phyloP scores from a whole-genome alignment of 35 echinoderm and acorn worm species.

The Lytechinus pictus region DNA sequence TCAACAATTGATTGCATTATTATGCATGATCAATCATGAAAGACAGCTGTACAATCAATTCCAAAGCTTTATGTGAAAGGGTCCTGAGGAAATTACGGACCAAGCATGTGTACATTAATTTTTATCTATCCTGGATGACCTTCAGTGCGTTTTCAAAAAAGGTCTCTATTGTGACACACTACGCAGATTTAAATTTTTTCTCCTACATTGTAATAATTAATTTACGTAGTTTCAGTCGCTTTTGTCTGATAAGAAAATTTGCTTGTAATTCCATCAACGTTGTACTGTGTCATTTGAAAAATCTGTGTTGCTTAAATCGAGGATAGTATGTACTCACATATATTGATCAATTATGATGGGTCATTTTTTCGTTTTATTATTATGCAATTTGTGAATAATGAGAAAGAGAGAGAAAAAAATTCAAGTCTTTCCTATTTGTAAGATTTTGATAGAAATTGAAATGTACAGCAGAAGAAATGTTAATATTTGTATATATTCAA shows the following conservation, averaged over 20 bases:
- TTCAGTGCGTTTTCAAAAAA: too few relatives aligned
- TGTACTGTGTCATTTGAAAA: not conserved
- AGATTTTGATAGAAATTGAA: conserved; percentile 23
- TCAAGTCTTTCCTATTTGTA: conserved; percentile 54
- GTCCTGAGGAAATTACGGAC: too few relatives aligned
- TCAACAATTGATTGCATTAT: too few relatives aligned
- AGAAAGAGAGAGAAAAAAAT: not conserved
- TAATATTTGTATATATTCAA: conserved; percentile 46
- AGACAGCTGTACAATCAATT: too few relatives aligned
- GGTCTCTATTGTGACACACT: not conserved
- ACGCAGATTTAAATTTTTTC: not conserved
- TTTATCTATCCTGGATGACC: too few relatives aligned
- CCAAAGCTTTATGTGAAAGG: too few relatives aligned
- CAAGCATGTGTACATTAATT: too few relatives aligned
- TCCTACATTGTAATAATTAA: not conserved
- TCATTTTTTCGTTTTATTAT: not conserved
- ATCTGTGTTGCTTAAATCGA: not conserved
- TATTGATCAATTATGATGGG: not conserved
- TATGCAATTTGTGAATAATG: conserved; percentile 32
- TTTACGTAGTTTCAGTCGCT: not conserved
- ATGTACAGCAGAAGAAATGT: not conserved
- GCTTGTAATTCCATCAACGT: not conserved
- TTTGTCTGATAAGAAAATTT: not conserved
- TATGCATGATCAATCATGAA: too few relatives aligned
- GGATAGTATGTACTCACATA: not conserved